Evolutionary conservation across 2,113 vertebrate species (phyloP).

Genomic region (Elachura formosa): DNA sequence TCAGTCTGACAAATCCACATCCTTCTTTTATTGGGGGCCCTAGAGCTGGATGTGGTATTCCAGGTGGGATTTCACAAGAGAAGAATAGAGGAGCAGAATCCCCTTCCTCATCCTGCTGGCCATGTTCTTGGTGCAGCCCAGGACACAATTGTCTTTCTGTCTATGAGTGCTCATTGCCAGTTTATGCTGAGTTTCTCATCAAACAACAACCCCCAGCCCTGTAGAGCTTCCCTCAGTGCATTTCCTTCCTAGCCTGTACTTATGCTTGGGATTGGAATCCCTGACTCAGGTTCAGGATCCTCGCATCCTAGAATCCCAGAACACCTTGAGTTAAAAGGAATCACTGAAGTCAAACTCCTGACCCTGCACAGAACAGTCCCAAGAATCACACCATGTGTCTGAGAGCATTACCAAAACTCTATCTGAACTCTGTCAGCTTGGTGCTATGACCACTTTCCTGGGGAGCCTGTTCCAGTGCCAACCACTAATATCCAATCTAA

Average conservation of each 20-base stretch:
- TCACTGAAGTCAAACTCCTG: neutral
- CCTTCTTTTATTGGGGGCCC: neutral
- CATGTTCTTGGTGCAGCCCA: neutral
- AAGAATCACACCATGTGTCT: neutral
- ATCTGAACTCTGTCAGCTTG: neutral
- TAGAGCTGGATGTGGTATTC: neutral
- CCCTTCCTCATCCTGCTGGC: neutral
- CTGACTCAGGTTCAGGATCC: neutral
- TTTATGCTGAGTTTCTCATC: neutral
- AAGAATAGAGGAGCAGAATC: neutral
- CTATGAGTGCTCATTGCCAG: neutral
- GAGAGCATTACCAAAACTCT: neutral
- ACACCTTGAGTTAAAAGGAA: neutral
- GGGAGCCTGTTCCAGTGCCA: neutral
- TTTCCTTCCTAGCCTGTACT: neutral
- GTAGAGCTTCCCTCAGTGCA: neutral
- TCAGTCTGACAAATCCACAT: neutral
- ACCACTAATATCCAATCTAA: no score
- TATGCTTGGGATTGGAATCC: neutral
- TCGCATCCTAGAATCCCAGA: neutral
- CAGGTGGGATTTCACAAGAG: neutral
- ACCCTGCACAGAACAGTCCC: no score
- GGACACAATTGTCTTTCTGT: neutral
- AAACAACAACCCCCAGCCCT: neutral
- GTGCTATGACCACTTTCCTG: neutral